Conservation (phyloP, 2,113 vertebrate genomes). For the Suncus etruscus region DNA sequence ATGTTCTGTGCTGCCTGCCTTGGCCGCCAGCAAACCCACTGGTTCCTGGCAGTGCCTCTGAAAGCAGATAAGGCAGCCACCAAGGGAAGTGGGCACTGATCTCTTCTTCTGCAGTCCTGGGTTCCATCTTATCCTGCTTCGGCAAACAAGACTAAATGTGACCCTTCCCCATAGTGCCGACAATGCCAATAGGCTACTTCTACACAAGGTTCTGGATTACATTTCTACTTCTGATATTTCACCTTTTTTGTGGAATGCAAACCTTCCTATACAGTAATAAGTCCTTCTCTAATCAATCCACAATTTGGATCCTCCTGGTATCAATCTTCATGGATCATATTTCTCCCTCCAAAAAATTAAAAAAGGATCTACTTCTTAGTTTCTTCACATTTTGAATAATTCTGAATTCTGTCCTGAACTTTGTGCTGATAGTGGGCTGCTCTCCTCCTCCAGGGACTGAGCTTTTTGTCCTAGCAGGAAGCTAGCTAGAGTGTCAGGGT, state of each 20-base stretch:
- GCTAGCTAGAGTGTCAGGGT: not conserved
- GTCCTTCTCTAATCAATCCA: not conserved
- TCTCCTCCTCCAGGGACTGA: too few relatives aligned
- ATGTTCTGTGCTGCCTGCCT: not conserved
- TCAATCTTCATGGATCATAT: not conserved
- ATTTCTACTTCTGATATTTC: conserved; percentile 9
- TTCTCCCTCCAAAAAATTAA: not conserved
- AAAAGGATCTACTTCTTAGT: not conserved
- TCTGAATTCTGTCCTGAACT: not conserved
- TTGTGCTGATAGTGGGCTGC: not conserved
- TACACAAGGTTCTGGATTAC: not conserved
- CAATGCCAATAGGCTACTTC: not conserved
- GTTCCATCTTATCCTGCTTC: too few relatives aligned
- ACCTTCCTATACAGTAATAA: not conserved
- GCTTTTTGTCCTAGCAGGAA: not conserved
- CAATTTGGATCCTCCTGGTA: not conserved
- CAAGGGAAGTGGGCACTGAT: too few relatives aligned
- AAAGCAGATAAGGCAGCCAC: too few relatives aligned
- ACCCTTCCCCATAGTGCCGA: not conserved
- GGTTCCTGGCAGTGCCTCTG: not conserved
- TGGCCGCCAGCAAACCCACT: conserved; percentile 40
- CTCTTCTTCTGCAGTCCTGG: too few relatives aligned
- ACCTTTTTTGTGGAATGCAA: not conserved
- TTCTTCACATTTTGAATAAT: not conserved
- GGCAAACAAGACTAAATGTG: too few relatives aligned